A percentile compares a stretch with the other conserved stretches of the same genome.
These are phyloP conservation scores for Cephus nigrinus DNA, from an alignment of 2,888 invertebrate genomes.

Conservation along the genomic window DNA sequence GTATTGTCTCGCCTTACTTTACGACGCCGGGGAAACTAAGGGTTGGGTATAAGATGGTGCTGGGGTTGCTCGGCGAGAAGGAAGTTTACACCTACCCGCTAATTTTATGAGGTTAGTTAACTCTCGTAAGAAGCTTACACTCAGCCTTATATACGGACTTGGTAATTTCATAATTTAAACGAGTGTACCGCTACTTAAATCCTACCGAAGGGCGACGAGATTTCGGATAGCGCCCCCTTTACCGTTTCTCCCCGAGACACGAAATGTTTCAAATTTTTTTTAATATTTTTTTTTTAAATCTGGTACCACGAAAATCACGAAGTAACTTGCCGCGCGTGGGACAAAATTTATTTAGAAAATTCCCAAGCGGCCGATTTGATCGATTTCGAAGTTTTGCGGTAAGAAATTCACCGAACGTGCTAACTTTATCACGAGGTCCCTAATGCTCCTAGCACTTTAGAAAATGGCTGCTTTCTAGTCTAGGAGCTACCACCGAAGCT, in stretches of 20 bases:
- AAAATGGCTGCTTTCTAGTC: neutral
- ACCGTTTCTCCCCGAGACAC: neutral
- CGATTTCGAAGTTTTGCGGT: neutral
- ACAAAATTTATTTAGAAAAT: neutral
- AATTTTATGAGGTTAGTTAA: constrained; percentile 56
- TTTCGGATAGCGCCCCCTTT: neutral
- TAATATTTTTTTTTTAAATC: no score
- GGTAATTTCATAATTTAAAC: constrained; percentile 50
- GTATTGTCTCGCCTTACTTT: constrained; percentile 38
- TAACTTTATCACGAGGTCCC: neutral
- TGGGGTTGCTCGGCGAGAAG: constrained; percentile 22
- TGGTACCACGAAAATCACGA: neutral
- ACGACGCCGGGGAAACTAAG: constrained; percentile 20
- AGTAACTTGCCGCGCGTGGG: neutral
- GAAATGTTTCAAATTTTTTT: neutral
- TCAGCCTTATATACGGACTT: constrained; percentile 34
- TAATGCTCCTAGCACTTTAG: neutral
- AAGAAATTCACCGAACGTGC: neutral
- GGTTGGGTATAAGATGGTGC: neutral
- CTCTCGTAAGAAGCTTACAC: constrained; percentile 48
- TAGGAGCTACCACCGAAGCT: neutral
- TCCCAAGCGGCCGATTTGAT: neutral
- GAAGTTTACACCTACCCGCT: constrained; percentile 47
- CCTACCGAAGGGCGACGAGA: constrained; percentile 1
- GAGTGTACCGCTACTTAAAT: constrained; percentile 25